Base-by-base conservation (phyloP, 2,888 invertebrate species). In the Lasioglossum pauxillum region DNA sequence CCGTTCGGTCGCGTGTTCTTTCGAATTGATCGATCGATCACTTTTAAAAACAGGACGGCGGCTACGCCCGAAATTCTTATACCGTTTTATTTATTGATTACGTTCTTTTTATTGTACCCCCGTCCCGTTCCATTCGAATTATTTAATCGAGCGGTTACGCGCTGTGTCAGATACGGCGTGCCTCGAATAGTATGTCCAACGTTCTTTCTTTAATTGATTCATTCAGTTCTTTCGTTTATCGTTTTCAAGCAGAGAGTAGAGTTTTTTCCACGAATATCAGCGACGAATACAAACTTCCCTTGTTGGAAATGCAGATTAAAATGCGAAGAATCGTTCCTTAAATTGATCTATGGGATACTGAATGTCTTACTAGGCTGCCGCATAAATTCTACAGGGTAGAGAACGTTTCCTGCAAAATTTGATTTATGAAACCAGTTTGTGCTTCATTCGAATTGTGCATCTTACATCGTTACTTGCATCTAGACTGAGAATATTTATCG, bases 1-100 rank as follows among this genome's bases (percentile, higher is more conserved):
- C 14, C 67, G 79, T 75, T 67, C 82, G 77, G 64, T 81, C 82
- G 85, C 81, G 85, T 88, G 87, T 90, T 82, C 80, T 76, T n/a
- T 16, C 49, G 74, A 46, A 87, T 86, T 88, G 89, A 90, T 88
- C 89, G 90, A 84, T 90, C 89, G 85, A 83, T 88, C 88, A 74
- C 46, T 83, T 84, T 14, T 38, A 60, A 71, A 75, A 60, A 69
- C 84, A 75, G 69, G 84, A 84, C 84, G 49, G 60, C 84, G 49
- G 74, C 46, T 14, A 60, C 57, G 77, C 44, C 60, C 49, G 41
- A 72, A 75, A 84, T n/a, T 73, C 64, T 73, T n/a, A 8, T 46
- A 41, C 16, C 23, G n/a, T 67, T 78, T 46, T 71, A 23, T 31
- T n/a, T 69, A 64, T n/a, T n/a, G 16, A 41, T 69, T 82, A 27